Percentiles rank a stretch among this genome's conserved stretches.
phyloP scores from a whole-genome alignment of 2,113 vertebrate species.

The Nestor notabilis region DNA sequence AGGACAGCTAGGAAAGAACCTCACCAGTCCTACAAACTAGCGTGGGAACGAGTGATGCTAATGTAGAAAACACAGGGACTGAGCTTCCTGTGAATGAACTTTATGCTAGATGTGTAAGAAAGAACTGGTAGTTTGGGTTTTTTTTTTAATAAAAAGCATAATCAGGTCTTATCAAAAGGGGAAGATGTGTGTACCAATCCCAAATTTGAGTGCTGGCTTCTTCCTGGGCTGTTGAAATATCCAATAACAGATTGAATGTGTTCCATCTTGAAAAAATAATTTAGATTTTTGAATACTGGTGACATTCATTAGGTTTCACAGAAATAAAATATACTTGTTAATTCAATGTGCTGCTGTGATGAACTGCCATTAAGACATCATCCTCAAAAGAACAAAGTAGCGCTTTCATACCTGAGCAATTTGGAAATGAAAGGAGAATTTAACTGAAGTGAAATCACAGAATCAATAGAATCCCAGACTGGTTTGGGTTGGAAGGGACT shows the following conservation, averaged over 20 bases:
- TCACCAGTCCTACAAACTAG: not conserved
- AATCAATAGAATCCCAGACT: not conserved
- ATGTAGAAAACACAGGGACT: not conserved
- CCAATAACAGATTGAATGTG: conserved; percentile 25
- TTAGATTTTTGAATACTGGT: conserved; percentile 48
- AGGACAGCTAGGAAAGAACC: not conserved
- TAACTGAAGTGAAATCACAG: not conserved
- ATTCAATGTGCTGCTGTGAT: conserved; percentile 39
- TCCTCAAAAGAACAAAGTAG: conserved; percentile 5
- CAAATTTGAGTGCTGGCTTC: conserved; percentile 30
- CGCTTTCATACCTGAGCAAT: not conserved
- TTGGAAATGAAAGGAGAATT: not conserved
- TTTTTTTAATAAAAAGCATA: not conserved
- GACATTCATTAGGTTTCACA: conserved; percentile 51
- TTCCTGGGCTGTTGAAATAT: not conserved
- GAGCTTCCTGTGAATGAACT: not conserved
- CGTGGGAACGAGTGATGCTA: not conserved
- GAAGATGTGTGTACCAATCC: not conserved
- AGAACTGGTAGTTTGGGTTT: not conserved
- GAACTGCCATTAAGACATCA: conserved; percentile 26
- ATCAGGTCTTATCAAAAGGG: not conserved
- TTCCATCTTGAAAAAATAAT: not conserved
- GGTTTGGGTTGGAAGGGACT: not conserved
- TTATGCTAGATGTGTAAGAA: not conserved
- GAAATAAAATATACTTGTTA: conserved; percentile 50